Evolutionary conservation across 2,888 invertebrate genomes (phyloP), one percentile per base, ranked within the genome.

Genomic region (Phragmatobia fuliginosa): DNA sequence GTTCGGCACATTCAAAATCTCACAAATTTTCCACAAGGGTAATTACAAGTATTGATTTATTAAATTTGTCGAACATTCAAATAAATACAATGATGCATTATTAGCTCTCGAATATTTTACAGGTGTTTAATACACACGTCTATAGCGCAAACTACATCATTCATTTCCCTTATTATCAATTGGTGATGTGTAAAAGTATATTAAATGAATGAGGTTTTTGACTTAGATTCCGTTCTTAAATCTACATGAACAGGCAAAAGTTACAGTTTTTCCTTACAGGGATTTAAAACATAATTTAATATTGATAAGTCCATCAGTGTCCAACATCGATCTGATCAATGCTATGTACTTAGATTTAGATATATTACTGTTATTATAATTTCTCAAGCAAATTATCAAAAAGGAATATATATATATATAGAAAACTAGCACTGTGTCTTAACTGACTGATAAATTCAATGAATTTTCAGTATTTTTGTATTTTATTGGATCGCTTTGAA

Each of bases 1-100:
- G 60, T 45, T 66, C 41, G n/a, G 32, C 21, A 66, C 16, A 45
- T 45, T 60, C 21, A n/a, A 59, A 58, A 58, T 41, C 31, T 66
- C 45, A 32, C 32, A 16, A 41, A 66, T 32, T 32, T 16, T 41
- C 41, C 41, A 41, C 0, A 41, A 18, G 41, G 18, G 18, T 18
- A 41, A 41, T 41, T 41, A 18, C 41, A 41, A 41, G 11, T 41
- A 41, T 41, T 41, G 41, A 0, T 41, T n/a, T 5, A 18, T 41
- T 14, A 59, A 16, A 31, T 59, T 32, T 8, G 32, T 52, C 28
- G 56, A 14, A 56, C 28, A 56, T 25, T 56, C 25, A 2, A 56
- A 56, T 25, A 4, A 52, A 8, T 49, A 6, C 1, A n/a, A n/a
- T 8, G 49, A 49, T 8, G n/a, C n/a, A n/a, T n/a, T n/a, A n/a